Conservation (phyloP, 2,888 invertebrate species). For the Erebia palarica region DNA sequence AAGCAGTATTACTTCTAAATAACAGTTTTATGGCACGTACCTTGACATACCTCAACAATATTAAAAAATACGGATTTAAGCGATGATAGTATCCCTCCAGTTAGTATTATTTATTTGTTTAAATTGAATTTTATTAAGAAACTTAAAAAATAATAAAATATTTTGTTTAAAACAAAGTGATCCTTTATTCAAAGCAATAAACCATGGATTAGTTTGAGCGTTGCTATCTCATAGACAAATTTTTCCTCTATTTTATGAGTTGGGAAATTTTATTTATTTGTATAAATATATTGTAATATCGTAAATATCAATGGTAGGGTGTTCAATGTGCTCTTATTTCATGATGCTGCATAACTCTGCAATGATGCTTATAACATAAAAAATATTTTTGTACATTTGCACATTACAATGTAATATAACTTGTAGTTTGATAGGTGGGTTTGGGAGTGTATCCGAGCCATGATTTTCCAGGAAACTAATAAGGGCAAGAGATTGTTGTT, state of each 20-base stretch:
- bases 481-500: background rate
- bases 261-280: conserved; percentile 21
- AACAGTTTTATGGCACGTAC: no score
- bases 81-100: no score
- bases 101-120: conserved; percentile 31
- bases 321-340: conserved; percentile 45
- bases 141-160: background rate
- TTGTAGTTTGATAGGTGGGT: conserved; percentile 23
- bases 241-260: conserved; percentile 13
- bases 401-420: conserved; percentile 22
- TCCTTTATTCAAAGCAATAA: background rate
- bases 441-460: conserved; percentile 39
- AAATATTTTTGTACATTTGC: conserved; percentile 42
- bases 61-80: no score
- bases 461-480: conserved; percentile 19
- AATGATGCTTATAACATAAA: conserved; percentile 27
- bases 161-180: conserved; percentile 14
- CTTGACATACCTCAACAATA: no score
- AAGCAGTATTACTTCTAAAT: no score
- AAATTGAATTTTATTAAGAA: conserved; percentile 28
- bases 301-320: conserved; percentile 36
- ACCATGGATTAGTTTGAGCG: conserved; percentile 30
- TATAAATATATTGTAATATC: conserved; percentile 1
- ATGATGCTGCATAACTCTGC: conserved; percentile 35
- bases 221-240: conserved; percentile 37